These are phyloP conservation scores for Pogonophryne albipinna DNA, from an alignment of 2,797 vertebrate species.

Conservation along the genomic window DNA sequence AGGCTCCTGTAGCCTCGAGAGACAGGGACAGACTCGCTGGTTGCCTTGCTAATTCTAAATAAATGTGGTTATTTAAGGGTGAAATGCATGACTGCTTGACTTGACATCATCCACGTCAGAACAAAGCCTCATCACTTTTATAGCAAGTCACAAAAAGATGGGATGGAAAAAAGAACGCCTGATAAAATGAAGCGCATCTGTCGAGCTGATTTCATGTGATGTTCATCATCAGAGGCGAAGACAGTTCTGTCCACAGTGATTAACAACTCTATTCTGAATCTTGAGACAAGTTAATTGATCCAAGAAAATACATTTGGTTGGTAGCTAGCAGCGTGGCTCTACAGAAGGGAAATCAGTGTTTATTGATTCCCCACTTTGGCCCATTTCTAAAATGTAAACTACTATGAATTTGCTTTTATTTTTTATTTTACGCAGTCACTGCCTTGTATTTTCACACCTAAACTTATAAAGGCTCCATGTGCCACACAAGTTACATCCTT, in stretches of 20 bases:
- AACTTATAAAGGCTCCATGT: conserved; percentile 11
- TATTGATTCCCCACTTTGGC: neutral
- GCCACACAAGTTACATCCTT: conserved; percentile 8
- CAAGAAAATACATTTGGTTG: neutral
- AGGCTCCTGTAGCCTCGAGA: conserved; percentile 44
- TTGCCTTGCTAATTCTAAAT: conserved; percentile 70
- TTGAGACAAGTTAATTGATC: conserved; percentile 4
- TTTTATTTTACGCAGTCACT: neutral
- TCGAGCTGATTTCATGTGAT: conserved; percentile 25
- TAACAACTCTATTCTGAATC: conserved; percentile 5
- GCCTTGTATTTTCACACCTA: neutral
- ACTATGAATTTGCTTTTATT: neutral
- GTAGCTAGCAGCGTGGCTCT: neutral
- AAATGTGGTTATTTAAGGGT: conserved; percentile 61
- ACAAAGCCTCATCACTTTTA: conserved; percentile 58
- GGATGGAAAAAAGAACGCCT: conserved; percentile 4
- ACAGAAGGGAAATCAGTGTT: no score
- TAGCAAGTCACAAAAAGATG: conserved; percentile 2
- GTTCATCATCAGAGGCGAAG: conserved; percentile 21
- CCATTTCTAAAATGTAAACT: neutral
- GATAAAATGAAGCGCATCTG: conserved; percentile 23
- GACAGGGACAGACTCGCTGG: conserved; percentile 38
- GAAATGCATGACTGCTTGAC: conserved; percentile 55
- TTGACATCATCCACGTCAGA: conserved; percentile 37
- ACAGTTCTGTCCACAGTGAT: conserved; percentile 6